These are phyloP conservation scores for Glyphotaelius pellucidus DNA, from an alignment of 2,888 invertebrate species.

Conservation along the genomic window DNA sequence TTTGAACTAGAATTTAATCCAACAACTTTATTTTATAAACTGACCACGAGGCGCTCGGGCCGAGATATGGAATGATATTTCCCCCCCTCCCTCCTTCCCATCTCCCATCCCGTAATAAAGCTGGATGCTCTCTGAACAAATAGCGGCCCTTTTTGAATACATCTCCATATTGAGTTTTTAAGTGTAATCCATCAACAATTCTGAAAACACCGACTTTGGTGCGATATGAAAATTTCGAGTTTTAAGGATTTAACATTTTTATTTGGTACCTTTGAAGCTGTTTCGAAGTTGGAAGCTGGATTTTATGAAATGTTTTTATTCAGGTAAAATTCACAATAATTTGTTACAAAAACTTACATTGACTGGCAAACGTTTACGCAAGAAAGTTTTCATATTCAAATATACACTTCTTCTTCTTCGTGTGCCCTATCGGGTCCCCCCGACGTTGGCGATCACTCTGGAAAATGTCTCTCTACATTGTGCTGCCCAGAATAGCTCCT, in stretches of 20 bases:
- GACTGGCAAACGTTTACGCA: no score
- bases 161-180: slow-evolving; percentile 49
- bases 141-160: slow-evolving; percentile 42
- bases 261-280: not conserved
- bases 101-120: slow-evolving; percentile 7
- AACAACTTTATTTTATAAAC: not conserved
- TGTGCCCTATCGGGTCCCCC: no score
- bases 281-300: not conserved
- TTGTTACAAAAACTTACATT: no score
- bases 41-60: not conserved
- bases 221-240: not conserved
- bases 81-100: not conserved
- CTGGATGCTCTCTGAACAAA: slow-evolving; percentile 43
- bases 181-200: slow-evolving; percentile 48
- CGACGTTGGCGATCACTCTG: no score
- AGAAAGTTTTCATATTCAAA: no score
- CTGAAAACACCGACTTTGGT: slow-evolving; percentile 34
- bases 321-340: not conserved
- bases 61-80: slow-evolving; percentile 43
- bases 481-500: no score
- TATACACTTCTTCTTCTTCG: no score
- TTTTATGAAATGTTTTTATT: not conserved
- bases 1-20: not conserved
- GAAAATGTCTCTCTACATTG: no score
- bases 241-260: not conserved